Conservation (phyloP, 2,113 vertebrate genomes). For the Oncorhynchus kisutch region DNA sequence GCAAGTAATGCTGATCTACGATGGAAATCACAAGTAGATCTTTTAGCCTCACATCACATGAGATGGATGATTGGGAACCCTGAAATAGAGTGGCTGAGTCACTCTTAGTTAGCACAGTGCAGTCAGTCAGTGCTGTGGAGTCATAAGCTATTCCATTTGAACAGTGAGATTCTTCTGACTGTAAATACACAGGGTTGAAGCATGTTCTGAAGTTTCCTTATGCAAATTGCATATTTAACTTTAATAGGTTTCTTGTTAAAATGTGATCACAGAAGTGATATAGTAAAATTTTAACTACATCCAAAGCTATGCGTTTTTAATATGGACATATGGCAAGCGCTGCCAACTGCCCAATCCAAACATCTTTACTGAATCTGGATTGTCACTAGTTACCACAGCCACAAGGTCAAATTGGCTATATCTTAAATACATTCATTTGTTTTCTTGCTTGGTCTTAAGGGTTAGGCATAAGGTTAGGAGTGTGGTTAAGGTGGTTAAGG, state of each 20-base stretch:
- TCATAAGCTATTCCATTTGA: not conserved
- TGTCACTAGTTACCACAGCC: too few species aligned
- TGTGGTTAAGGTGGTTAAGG: too few species aligned
- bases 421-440: too few species aligned
- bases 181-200: too few species aligned
- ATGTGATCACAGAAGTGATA: constrained; percentile 3
- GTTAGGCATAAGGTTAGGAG: too few species aligned
- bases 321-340: constrained; percentile 39
- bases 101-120: constrained; percentile 28
- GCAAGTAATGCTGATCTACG: constrained; percentile 37
- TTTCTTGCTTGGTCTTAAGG: too few species aligned
- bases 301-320: constrained; percentile 32
- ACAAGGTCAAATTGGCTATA: too few species aligned
- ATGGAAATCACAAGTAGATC: constrained; percentile 49
- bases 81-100: constrained; percentile 69
- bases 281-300: constrained; percentile 16
- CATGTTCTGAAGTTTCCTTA: constrained; percentile 43
- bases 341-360: constrained; percentile 34
- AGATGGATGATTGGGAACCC: constrained; percentile 47
- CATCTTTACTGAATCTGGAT: constrained; percentile 17
- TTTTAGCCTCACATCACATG: constrained; percentile 51
- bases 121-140: constrained; percentile 62
- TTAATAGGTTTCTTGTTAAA: constrained; percentile 25
- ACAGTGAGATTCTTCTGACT: not conserved
- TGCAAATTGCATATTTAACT: constrained; percentile 41